Conservation (phyloP, 2,888 invertebrate species). For the Agapostemon virescens region DNA sequence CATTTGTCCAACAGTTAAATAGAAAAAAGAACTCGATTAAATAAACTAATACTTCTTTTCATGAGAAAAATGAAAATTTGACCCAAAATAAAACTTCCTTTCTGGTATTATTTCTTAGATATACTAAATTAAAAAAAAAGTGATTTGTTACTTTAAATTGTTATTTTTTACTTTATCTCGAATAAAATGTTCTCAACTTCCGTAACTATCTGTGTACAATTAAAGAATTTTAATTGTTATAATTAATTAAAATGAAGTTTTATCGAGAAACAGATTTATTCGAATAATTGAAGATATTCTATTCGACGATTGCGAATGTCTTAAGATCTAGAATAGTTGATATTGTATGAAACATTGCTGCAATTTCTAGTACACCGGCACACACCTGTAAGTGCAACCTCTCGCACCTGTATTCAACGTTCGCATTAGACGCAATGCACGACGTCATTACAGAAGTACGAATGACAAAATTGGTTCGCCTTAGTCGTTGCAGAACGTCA, state of each 20-base stretch:
- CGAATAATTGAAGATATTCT: conserved; percentile 29
- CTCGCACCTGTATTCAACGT: conserved; percentile 35
- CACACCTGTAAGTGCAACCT: conserved; percentile 29
- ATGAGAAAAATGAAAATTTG: no score
- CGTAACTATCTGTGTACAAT: no score
- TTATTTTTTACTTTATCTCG: not conserved
- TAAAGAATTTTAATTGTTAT: no score
- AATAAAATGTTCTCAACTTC: no score
- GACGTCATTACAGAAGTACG: conserved; percentile 23
- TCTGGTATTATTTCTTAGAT: not conserved
- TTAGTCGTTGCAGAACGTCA: conserved; percentile 49
- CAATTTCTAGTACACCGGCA: conserved; percentile 40
- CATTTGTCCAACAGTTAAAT: no score
- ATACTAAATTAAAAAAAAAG: not conserved
- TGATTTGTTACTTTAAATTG: not conserved
- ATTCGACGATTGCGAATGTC: conserved; percentile 25
- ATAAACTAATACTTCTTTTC: no score
- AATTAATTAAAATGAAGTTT: not conserved
- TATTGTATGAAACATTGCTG: not conserved
- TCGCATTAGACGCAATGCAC: conserved; percentile 36
- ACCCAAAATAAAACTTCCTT: no score
- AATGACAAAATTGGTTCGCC: conserved; percentile 50
- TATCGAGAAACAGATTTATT: not conserved
- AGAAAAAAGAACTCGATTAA: no score
- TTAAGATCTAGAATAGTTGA: conserved; percentile 5